phyloP scores from a whole-genome alignment of 2,888 invertebrate species.

The Melolontha melolontha region DNA sequence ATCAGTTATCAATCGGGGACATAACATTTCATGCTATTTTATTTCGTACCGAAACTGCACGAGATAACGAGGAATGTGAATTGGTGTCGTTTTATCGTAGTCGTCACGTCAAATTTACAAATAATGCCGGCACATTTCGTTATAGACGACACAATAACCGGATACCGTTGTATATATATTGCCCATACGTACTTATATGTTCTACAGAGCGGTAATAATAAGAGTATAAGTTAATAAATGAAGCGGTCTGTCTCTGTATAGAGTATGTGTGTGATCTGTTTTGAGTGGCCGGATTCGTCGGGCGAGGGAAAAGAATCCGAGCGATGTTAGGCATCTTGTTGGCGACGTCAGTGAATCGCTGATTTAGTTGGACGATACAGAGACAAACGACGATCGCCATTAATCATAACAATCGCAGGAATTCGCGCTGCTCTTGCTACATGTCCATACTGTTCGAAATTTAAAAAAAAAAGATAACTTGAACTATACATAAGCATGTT shows the following conservation, averaged over 20 bases:
- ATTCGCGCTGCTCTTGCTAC: not conserved
- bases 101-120: not conserved
- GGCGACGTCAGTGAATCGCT: slow-evolving; percentile 19
- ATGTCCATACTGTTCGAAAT: slow-evolving; percentile 1
- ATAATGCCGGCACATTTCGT: not conserved
- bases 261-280: too few species aligned
- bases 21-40: slow-evolving; percentile 1
- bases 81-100: slow-evolving; percentile 1
- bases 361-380: slow-evolving; percentile 4
- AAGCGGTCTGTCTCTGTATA: too few species aligned
- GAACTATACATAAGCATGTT: not conserved
- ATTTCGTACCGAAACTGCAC: slow-evolving; percentile 40
- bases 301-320: slow-evolving; percentile 21
- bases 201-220: slow-evolving; percentile 8
- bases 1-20: slow-evolving; percentile 44
- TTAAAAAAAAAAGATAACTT: not conserved
- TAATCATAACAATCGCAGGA: slow-evolving; percentile 23
- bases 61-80: slow-evolving; percentile 29
- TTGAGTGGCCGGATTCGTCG: slow-evolving; percentile 7
- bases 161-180: not conserved
- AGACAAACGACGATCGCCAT: slow-evolving; percentile 10
- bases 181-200: not conserved
- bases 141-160: slow-evolving; percentile 7
- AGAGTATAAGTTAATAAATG: not conserved
- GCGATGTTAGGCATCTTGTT: slow-evolving; percentile 10